A percentile compares a stretch with the other conserved stretches of the same genome.
These are phyloP conservation scores for Diabrotica balteata DNA, from an alignment of 2,888 invertebrate species.

Conservation along the genomic window DNA sequence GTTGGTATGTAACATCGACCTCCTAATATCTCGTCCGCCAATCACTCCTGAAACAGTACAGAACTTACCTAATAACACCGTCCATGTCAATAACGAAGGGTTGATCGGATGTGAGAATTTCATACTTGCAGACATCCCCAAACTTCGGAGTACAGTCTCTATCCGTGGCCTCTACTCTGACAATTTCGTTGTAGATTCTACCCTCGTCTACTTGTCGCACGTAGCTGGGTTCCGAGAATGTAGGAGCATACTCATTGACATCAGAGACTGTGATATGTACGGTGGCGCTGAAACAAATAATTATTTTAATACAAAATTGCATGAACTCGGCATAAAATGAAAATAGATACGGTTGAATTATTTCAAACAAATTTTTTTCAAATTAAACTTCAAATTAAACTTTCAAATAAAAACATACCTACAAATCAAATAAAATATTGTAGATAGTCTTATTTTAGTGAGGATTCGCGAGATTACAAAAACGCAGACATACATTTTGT, in stretches of 20 bases:
- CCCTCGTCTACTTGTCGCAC: constrained; percentile 91
- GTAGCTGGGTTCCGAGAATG: constrained; percentile 90
- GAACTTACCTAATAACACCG: constrained; percentile 77
- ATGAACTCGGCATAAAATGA: too few relatives aligned
- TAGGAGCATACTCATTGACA: constrained; percentile 94
- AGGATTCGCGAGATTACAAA: too few relatives aligned
- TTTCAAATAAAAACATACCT: too few relatives aligned
- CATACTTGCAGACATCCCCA: constrained; percentile 97
- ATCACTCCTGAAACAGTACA: background rate
- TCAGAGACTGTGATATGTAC: constrained; percentile 95
- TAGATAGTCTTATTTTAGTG: too few relatives aligned
- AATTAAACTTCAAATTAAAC: too few relatives aligned
- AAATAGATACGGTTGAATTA: too few relatives aligned
- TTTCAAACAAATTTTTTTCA: too few relatives aligned
- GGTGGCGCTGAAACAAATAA: constrained; percentile 72
- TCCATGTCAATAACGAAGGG: constrained; percentile 92
- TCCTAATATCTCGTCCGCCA: background rate
- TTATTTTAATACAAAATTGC: background rate
- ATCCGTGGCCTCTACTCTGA: constrained; percentile 91
- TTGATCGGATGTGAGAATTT: constrained; percentile 89
- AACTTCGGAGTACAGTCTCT: constrained; percentile 94
- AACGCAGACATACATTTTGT: too few relatives aligned
- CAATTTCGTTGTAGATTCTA: constrained; percentile 85
- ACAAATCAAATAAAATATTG: too few relatives aligned
- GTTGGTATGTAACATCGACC: too few relatives aligned